Evolutionary conservation across 2,888 invertebrate genomes (phyloP).

Genomic region (Synergus laeviventris): DNA sequence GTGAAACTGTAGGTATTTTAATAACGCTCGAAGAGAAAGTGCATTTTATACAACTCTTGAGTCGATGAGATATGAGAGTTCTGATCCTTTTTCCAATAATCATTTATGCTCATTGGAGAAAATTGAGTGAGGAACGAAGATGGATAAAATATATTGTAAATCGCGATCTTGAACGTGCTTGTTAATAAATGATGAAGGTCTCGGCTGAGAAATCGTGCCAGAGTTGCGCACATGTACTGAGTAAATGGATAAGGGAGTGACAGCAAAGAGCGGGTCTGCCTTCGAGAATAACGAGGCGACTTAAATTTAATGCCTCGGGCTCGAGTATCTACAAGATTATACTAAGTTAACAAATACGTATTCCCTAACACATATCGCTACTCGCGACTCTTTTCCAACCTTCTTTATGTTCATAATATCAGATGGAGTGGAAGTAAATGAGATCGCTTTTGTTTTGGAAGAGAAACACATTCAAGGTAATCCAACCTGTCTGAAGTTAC

Average conservation of each 20-base stretch:
- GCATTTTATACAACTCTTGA: neutral
- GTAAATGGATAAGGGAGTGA: conserved; percentile 58
- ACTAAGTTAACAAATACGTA: conserved; percentile 68
- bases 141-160: conserved; percentile 2
- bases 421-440: conserved; percentile 7
- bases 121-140: neutral
- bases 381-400: conserved; percentile 21
- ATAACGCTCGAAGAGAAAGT: neutral
- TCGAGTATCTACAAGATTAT: conserved; percentile 62
- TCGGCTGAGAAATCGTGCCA: neutral
- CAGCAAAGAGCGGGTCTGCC: conserved; percentile 60
- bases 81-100: neutral
- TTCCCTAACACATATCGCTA: conserved; percentile 57
- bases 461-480: neutral
- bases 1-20: neutral
- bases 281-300: conserved; percentile 68
- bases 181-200: conserved; percentile 16
- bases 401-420: neutral
- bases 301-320: conserved; percentile 68
- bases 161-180: neutral
- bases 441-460: conserved; percentile 2
- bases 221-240: conserved; percentile 47
- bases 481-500: neutral
- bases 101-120: neutral
- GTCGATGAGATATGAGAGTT: neutral